phyloP scores from a whole-genome alignment of 2,888 invertebrate genomes.

The Lordiphosa fenestrarum region DNA sequence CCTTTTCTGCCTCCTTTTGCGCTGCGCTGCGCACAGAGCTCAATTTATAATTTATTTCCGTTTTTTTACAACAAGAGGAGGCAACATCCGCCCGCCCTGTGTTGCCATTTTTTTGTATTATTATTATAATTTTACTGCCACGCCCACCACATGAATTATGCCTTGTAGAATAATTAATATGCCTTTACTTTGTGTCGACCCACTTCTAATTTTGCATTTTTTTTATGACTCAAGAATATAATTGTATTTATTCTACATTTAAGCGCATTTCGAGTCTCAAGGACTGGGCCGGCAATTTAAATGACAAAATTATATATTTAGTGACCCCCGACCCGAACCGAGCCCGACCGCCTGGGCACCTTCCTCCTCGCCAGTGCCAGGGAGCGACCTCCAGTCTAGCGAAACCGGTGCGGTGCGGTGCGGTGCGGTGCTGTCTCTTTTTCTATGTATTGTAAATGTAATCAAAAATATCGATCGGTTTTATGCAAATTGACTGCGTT shows the following conservation, averaged over 20 bases:
- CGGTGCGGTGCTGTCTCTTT: constrained; percentile 12
- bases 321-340: constrained; percentile 33
- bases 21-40: constrained; percentile 32
- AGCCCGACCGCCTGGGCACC: constrained; percentile 15
- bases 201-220: constrained; percentile 41
- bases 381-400: constrained; percentile 52
- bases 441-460: constrained; percentile 71
- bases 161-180: constrained; percentile 74
- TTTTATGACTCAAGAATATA: constrained; percentile 66
- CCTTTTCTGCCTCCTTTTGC: constrained; percentile 26
- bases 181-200: constrained; percentile 42
- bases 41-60: constrained; percentile 67
- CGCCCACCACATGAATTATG: constrained; percentile 59
- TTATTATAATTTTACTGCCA: constrained; percentile 42
- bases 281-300: constrained; percentile 60
- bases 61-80: constrained; percentile 17
- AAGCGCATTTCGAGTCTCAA: constrained; percentile 71
- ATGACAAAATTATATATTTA: constrained; percentile 73
- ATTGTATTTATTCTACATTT: constrained; percentile 76
- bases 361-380: constrained; percentile 12
- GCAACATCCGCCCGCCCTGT: too few species aligned
- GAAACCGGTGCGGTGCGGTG: constrained; percentile 55
- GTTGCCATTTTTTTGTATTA: constrained; percentile 30
- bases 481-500: constrained; percentile 79
- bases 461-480: constrained; percentile 79